Conservation (phyloP, 2,888 invertebrate genomes). For the Erebia aethiops region DNA sequence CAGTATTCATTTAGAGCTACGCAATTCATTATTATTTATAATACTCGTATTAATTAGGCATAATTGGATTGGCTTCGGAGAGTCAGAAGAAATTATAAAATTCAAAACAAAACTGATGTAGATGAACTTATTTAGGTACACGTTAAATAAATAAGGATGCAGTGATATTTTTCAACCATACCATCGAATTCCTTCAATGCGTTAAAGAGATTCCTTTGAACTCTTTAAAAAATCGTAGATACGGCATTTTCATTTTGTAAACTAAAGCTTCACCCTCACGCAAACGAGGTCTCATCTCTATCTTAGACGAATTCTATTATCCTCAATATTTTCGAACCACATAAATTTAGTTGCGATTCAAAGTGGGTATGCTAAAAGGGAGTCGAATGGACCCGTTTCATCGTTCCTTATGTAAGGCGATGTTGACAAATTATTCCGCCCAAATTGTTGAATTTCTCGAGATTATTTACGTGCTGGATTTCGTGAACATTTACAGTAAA, state of each 20-base stretch:
- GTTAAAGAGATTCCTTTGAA: too few species aligned
- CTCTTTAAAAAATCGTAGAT: not conserved
- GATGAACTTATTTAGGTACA: too few species aligned
- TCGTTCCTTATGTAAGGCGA: slow-evolving; percentile 35
- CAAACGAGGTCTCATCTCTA: not conserved
- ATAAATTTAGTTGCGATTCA: slow-evolving; percentile 17
- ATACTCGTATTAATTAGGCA: too few species aligned
- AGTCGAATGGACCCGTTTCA: slow-evolving; percentile 15
- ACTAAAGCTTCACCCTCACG: not conserved
- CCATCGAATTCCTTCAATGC: too few species aligned
- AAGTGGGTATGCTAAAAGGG: slow-evolving; percentile 23
- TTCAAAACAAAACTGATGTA: too few species aligned
- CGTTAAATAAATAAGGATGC: too few species aligned
- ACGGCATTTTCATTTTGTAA: not conserved
- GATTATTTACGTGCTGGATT: slow-evolving; percentile 20
- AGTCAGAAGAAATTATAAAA: too few species aligned
- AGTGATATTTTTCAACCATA: too few species aligned
- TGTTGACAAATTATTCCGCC: slow-evolving; percentile 37
- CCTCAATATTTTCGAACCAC: slow-evolving; percentile 15
- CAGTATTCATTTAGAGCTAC: too few species aligned
- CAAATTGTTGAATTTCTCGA: slow-evolving; percentile 32
- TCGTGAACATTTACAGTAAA: not conserved
- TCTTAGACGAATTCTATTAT: slow-evolving; percentile 17
- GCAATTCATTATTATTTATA: too few species aligned
- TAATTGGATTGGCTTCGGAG: too few species aligned